These are phyloP conservation scores for Gymnothorax reevesii DNA, from an alignment of 2,797 vertebrate genomes.

Conservation along the genomic window DNA sequence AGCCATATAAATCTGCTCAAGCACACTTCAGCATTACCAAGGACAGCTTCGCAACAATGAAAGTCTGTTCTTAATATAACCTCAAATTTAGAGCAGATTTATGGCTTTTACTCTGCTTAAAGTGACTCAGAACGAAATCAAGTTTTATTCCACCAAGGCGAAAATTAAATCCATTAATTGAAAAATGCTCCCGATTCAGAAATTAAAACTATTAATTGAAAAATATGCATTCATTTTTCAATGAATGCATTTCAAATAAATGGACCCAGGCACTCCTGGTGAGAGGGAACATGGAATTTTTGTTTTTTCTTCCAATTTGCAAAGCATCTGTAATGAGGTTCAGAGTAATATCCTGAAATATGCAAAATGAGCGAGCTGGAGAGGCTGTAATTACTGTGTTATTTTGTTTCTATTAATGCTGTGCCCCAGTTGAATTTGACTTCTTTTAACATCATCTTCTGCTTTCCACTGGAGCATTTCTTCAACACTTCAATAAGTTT, in stretches of 20 bases:
- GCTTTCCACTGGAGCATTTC: conserved; percentile 11
- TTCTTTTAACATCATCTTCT: background rate
- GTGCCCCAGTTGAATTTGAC: background rate
- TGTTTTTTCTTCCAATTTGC: background rate
- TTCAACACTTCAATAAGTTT: conserved; percentile 24
- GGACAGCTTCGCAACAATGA: conserved; percentile 28
- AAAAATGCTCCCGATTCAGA: background rate
- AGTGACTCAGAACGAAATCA: too few species aligned
- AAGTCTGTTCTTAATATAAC: conserved; percentile 41
- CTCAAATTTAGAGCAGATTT: conserved; percentile 23
- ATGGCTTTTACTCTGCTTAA: conserved; percentile 28
- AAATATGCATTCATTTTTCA: background rate
- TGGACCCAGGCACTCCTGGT: background rate
- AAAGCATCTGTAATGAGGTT: background rate
- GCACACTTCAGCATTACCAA: conserved; percentile 6
- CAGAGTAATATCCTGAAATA: background rate
- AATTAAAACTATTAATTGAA: too few species aligned
- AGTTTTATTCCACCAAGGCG: background rate
- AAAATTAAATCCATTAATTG: background rate
- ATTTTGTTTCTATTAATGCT: background rate
- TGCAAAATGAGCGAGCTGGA: background rate
- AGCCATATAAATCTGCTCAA: background rate
- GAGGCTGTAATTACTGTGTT: background rate
- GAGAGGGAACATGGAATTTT: conserved; percentile 34
- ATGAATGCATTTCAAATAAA: background rate